Conservation (phyloP, 2,888 invertebrate species). For the Nymphalis polychloros region DNA sequence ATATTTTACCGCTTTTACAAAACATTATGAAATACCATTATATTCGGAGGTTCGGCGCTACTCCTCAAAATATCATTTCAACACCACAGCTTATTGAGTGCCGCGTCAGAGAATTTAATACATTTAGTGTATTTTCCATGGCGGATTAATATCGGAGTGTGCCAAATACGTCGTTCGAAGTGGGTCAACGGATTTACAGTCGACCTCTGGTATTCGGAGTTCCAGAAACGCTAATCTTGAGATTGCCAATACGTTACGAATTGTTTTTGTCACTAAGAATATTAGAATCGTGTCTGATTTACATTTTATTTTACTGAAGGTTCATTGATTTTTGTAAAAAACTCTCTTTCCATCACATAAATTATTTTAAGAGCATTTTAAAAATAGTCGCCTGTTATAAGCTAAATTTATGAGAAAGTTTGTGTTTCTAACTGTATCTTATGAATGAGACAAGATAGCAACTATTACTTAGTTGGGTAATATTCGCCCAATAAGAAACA, state of each 20-base stretch:
- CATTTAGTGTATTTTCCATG: slow-evolving; percentile 41
- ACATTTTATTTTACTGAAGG: neutral
- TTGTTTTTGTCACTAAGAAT: slow-evolving; percentile 23
- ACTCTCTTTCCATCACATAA: too few species aligned
- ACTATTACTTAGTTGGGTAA: too few species aligned
- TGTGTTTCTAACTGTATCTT: too few species aligned
- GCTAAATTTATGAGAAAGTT: too few species aligned
- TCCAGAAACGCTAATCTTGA: slow-evolving; percentile 41
- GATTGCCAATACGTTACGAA: slow-evolving; percentile 34
- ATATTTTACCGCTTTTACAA: slow-evolving; percentile 10
- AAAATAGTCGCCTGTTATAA: too few species aligned
- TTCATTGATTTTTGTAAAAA: neutral
- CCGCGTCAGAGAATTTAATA: slow-evolving; percentile 36
- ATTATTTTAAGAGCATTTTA: too few species aligned
- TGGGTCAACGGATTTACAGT: slow-evolving; percentile 43
- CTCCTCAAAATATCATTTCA: slow-evolving; percentile 29
- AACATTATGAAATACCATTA: slow-evolving; percentile 20
- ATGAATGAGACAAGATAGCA: too few species aligned
- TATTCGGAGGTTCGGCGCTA: slow-evolving; percentile 14
- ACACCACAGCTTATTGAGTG: slow-evolving; percentile 31
- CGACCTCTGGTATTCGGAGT: slow-evolving; percentile 35
- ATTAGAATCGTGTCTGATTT: neutral
- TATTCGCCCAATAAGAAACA: too few species aligned
- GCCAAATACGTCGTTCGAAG: slow-evolving; percentile 43
- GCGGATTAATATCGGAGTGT: slow-evolving; percentile 41